Evolutionary conservation across 2,797 vertebrate genomes (phyloP), one percentile per base, ranked within the genome.

Genomic region (Aplochiton taeniatus): DNA sequence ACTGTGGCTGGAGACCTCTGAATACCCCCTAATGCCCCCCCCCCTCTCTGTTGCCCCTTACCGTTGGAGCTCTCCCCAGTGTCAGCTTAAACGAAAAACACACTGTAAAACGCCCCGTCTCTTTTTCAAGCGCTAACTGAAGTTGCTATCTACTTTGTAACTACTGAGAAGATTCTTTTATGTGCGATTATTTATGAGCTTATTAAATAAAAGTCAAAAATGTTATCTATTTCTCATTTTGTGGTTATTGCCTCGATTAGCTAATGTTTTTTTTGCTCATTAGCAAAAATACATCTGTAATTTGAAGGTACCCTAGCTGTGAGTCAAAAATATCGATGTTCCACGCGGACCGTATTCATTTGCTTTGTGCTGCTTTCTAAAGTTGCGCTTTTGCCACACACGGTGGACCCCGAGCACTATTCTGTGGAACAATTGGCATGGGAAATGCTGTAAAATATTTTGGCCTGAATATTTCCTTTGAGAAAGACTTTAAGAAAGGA

Each of bases 161-260:
- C 91, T 93, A 91, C 93, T 92, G 85, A 91, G 78, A 85, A 90
- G 64, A 88, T 92, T 94, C 89, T 95, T 95, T 95, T 95, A 94
- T 92, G 93, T 95, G 92, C 90, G 93, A 94, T 97, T 95, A 97
- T 97, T 98, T 98, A 98, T 96, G 94, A 95, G 92, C 94, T 94
- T 94, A 94, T 93, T 95, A 94, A 97, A 96, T 95, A 97, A 97
- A 96, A 87, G 76, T 66, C 91, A 87, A 86, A 72, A 74, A 77
- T 90, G 90, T 56, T 78, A 63, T 67, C 44, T 10, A 60, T 74
- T 42, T 72, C 65, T 70, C 1, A 7, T 69, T 41, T 69, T 47
- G 12, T 6, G 20, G 0, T 59, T 31, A 31, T 31, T 31, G 31
- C 31, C 31, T 31, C 31, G 2, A 31, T 31, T 31, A 31, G 6